Evolutionary conservation across 2,888 invertebrate species (phyloP).

Genomic region (Boloria euphrosyne): DNA sequence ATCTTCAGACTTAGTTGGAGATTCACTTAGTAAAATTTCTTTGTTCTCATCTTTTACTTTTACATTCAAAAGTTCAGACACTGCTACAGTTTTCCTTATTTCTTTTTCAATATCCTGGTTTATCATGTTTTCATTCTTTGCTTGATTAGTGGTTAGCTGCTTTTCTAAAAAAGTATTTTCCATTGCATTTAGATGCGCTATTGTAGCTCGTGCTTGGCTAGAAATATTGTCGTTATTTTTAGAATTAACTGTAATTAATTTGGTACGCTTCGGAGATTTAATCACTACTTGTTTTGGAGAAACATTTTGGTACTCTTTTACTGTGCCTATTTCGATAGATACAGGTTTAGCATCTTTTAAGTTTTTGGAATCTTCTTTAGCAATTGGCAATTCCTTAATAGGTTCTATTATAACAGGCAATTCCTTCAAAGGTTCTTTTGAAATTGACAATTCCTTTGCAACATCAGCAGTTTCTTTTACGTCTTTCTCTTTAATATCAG

Average conservation of each 20-base stretch:
- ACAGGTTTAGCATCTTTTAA: constrained; percentile 24
- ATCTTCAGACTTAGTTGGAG: constrained; percentile 66
- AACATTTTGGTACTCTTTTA: constrained; percentile 63
- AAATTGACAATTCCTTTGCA: constrained; percentile 19
- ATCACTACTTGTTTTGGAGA: constrained; percentile 68
- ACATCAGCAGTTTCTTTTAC: constrained; percentile 46
- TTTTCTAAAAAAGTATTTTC: constrained; percentile 67
- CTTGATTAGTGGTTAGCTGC: constrained; percentile 57
- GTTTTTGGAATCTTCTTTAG: constrained; percentile 16
- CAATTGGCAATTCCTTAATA: constrained; percentile 20
- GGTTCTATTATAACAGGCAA: constrained; percentile 27
- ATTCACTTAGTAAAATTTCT: constrained; percentile 50
- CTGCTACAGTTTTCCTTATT: constrained; percentile 22
- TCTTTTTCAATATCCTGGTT: constrained; percentile 59
- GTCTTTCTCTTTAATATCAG: constrained; percentile 74
- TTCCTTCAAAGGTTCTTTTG: constrained; percentile 22
- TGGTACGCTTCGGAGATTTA: constrained; percentile 58
- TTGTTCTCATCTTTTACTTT: constrained; percentile 45
- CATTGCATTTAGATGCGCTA: constrained; percentile 64
- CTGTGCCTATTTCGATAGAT: constrained; percentile 68
- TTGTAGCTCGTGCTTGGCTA: constrained; percentile 61
- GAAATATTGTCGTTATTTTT: constrained; percentile 49
- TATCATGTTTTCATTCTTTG: constrained; percentile 64
- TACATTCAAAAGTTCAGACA: constrained; percentile 3
- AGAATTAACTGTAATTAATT: constrained; percentile 43